phyloP scores from a whole-genome alignment of 1,140 invertebrate genomes.

The Psilanteris sp. region DNA sequence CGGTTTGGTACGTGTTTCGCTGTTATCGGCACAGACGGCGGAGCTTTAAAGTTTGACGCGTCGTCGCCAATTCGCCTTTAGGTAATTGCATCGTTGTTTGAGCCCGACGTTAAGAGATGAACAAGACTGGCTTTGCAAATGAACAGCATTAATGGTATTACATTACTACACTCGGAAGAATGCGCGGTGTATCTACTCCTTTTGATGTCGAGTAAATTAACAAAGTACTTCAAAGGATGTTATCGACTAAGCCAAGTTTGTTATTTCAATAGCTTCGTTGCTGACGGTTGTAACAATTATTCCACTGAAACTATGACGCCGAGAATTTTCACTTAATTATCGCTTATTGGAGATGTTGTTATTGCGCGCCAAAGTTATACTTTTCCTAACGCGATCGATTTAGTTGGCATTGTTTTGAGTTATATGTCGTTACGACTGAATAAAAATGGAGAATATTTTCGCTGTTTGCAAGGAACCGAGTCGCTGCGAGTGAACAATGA shows the following conservation, averaged over 20 bases:
- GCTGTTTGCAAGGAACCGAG: too few species aligned
- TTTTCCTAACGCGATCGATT: too few species aligned
- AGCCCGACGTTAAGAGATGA: constrained; percentile 26
- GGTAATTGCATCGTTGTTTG: constrained; percentile 2
- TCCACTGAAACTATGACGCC: too few species aligned
- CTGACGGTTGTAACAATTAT: constrained; percentile 8
- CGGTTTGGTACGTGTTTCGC: too few species aligned
- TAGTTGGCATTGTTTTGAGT: too few species aligned
- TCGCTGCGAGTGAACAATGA: too few species aligned
- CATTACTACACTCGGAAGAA: constrained; percentile 22
- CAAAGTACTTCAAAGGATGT: constrained; percentile 42
- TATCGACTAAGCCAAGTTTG: constrained; percentile 44
- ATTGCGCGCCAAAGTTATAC: too few species aligned
- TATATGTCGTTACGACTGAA: too few species aligned
- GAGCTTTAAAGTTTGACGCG: constrained; percentile 5
- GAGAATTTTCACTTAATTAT: too few species aligned
- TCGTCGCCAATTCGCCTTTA: neutral
- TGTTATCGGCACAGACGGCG: too few species aligned
- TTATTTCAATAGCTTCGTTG: constrained; percentile 39
- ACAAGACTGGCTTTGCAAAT: constrained; percentile 35
- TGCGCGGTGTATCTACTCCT: constrained; percentile 27
- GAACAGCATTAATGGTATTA: constrained; percentile 49
- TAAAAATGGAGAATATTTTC: too few species aligned
- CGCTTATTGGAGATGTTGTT: too few species aligned
- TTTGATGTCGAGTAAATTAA: constrained; percentile 26